A percentile compares a stretch with the other conserved stretches of the same genome.
Evolutionary conservation across 2,113 vertebrate species (phyloP).

Genomic region (Xenopus borealis): DNA sequence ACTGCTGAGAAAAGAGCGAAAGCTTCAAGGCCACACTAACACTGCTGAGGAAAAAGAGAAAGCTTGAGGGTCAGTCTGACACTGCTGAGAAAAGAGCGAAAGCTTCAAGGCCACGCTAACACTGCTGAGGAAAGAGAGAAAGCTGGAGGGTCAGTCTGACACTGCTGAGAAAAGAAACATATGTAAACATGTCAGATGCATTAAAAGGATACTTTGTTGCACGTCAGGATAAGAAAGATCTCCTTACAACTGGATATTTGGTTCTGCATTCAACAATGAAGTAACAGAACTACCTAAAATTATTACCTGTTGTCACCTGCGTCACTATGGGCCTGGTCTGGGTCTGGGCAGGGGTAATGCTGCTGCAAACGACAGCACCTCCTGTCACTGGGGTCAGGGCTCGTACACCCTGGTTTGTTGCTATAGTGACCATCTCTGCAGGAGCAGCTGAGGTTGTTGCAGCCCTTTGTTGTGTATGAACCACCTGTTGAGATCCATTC

Average conservation of each 20-base stretch:
- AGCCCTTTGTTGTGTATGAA: conserved; percentile 81
- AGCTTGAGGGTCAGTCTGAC: no score
- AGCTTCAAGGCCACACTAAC: no score
- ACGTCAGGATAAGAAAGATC: background rate
- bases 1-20: no score
- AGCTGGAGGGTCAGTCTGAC: no score
- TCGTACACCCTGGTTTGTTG: conserved; percentile 75
- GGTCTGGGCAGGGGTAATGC: conserved; percentile 74
- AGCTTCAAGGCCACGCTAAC: no score
- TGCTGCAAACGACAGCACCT: conserved; percentile 78
- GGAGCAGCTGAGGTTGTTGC: conserved; percentile 64
- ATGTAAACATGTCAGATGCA: background rate
- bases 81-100: no score
- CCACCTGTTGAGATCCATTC: conserved; percentile 71
- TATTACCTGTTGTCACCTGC: conserved; percentile 75
- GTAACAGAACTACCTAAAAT: no score
- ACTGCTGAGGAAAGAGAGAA: no score
- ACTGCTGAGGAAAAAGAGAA: no score
- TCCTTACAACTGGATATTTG: no score
- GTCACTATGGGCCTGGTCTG: conserved; percentile 77
- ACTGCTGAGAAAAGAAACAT: no score
- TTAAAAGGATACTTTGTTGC: background rate
- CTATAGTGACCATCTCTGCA: conserved; percentile 78
- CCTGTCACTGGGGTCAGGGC: conserved; percentile 78
- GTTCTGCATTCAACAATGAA: no score